phyloP scores from a whole-genome alignment of 2,888 invertebrate species.

The Tetheella fluctuosa region DNA sequence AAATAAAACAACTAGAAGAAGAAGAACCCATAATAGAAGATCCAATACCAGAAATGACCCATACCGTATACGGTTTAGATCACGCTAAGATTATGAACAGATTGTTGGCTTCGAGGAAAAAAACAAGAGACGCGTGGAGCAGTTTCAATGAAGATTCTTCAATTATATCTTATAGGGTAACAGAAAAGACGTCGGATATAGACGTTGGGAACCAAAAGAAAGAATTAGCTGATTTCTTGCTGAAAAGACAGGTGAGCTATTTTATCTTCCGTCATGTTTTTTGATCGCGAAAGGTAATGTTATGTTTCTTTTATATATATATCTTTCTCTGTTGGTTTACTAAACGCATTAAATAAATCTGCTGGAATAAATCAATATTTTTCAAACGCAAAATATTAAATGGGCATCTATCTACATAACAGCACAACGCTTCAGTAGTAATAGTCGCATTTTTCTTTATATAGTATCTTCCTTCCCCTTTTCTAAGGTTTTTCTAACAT shows the following conservation, averaged over 20 bases:
- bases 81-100: slow-evolving; percentile 86
- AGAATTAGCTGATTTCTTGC: slow-evolving; percentile 82
- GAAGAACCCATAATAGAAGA: slow-evolving; percentile 61
- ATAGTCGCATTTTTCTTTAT: background rate
- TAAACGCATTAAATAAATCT: no score
- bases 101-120: slow-evolving; percentile 78
- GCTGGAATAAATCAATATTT: no score
- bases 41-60: slow-evolving; percentile 87
- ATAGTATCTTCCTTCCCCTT: background rate
- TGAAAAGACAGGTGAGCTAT: slow-evolving; percentile 73
- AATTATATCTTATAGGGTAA: slow-evolving; percentile 64
- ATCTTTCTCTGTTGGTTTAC: background rate
- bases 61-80: slow-evolving; percentile 88
- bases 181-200: slow-evolving; percentile 34
- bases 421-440: background rate
- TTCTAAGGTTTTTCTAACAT: background rate
- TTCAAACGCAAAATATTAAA: no score
- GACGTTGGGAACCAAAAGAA: slow-evolving; percentile 65
- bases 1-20: slow-evolving; percentile 71
- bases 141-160: slow-evolving; percentile 45
- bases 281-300: background rate
- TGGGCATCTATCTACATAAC: background rate
- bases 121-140: slow-evolving; percentile 82
- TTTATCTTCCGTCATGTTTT: background rate
- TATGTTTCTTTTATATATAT: background rate